Evolutionary conservation across 2,113 vertebrate genomes (phyloP).

Genomic region (Clarias gariepinus): DNA sequence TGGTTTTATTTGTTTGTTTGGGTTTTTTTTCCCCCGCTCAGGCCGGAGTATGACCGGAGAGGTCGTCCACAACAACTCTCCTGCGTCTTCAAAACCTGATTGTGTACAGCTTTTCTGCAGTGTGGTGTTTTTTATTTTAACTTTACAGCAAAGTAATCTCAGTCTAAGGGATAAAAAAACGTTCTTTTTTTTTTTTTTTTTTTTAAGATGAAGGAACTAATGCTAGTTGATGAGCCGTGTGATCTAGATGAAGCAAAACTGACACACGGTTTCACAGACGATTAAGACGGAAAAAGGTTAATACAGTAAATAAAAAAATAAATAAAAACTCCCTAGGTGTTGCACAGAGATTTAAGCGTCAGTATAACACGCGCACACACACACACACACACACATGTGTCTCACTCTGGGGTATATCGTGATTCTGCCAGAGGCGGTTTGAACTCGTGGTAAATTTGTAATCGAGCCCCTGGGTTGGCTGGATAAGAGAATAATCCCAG

Average conservation of each 20-base stretch:
- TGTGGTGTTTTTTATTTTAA: neutral
- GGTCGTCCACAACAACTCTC: conserved; percentile 8
- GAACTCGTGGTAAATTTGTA: conserved; percentile 19
- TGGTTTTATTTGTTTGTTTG: neutral
- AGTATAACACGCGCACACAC: neutral
- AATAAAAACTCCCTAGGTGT: neutral
- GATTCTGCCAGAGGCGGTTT: neutral
- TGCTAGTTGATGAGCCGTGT: neutral
- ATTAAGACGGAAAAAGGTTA: neutral
- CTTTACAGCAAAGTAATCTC: neutral
- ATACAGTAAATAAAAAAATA: neutral
- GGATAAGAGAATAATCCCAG: conserved; percentile 19
- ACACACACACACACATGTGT: no score
- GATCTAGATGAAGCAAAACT: neutral
- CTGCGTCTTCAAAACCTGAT: neutral
- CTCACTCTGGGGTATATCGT: neutral
- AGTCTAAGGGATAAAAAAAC: neutral
- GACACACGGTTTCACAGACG: neutral
- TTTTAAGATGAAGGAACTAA: neutral
- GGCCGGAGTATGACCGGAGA: neutral
- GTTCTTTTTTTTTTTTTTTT: neutral
- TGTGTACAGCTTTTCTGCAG: neutral
- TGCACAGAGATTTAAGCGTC: neutral
- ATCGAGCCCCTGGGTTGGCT: neutral
- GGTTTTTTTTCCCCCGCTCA: neutral